Evolutionary conservation across 2,113 vertebrate species (phyloP).

Genomic region (Pseudorectes ferrugineus): DNA sequence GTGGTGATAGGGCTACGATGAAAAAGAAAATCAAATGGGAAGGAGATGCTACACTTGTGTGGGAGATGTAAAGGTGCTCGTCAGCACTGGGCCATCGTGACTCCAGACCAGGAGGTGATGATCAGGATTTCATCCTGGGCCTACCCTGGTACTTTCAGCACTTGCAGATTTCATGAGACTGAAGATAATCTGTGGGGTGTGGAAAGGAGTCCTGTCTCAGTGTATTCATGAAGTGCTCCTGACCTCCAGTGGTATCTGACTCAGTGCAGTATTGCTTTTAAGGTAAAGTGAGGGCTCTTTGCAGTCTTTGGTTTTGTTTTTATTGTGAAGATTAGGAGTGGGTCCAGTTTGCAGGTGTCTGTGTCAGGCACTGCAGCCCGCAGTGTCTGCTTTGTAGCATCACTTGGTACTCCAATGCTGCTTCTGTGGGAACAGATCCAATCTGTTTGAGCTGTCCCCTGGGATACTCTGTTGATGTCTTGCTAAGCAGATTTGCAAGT

Average conservation of each 20-base stretch:
- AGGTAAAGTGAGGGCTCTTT: not conserved
- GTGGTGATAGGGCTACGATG: not conserved
- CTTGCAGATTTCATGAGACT: not conserved
- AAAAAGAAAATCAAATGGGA: not conserved
- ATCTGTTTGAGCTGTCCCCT: not conserved
- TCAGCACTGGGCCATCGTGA: not conserved
- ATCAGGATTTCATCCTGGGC: not conserved
- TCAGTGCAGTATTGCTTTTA: not conserved
- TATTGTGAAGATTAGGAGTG: not conserved
- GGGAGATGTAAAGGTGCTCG: not conserved
- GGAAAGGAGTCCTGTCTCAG: not conserved
- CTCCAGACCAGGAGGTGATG: not conserved
- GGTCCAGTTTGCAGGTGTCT: not conserved
- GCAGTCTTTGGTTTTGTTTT: not conserved
- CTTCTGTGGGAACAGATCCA: not conserved
- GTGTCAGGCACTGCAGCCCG: not conserved
- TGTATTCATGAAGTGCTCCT: not conserved
- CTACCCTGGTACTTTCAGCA: not conserved
- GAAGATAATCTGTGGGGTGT: not conserved
- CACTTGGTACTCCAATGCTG: not conserved
- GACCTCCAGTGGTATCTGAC: conserved; percentile 40
- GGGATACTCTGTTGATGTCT: not conserved
- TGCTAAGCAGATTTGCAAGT: conserved; percentile 12
- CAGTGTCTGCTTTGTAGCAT: not conserved
- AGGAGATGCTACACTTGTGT: not conserved